Evolutionary conservation across 2,888 invertebrate genomes (phyloP).

Genomic region (Erebia ligea): DNA sequence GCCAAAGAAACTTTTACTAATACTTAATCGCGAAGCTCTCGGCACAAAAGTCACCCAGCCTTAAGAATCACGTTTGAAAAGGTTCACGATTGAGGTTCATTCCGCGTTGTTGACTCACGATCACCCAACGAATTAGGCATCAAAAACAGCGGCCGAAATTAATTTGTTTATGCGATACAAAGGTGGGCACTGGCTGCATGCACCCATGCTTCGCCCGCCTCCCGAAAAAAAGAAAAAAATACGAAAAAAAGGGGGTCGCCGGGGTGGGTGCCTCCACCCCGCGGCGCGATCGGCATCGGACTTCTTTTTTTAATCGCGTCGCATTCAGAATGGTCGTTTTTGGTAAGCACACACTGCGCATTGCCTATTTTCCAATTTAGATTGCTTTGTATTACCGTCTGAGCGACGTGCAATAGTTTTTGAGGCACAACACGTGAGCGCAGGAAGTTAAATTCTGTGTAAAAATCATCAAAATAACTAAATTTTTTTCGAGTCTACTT

Average conservation of each 20-base stretch:
- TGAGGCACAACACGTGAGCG: conserved; percentile 76
- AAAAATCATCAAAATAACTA: conserved; percentile 46
- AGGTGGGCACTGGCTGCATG: conserved; percentile 81
- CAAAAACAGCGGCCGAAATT: conserved; percentile 82
- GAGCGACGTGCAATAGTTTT: conserved; percentile 83
- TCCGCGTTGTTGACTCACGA: conserved; percentile 48
- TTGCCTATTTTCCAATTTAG: conserved; percentile 84
- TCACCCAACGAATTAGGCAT: conserved; percentile 79
- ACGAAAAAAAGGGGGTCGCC: conserved; percentile 65
- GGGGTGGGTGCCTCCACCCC: conserved; percentile 65
- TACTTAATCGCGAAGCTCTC: neutral
- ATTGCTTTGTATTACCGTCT: conserved; percentile 83
- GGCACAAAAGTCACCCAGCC: conserved; percentile 32
- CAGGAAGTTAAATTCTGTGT: conserved; percentile 76
- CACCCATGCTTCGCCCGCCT: conserved; percentile 79
- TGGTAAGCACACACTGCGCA: conserved; percentile 83
- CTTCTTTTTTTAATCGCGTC: conserved; percentile 84
- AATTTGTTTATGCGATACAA: conserved; percentile 84
- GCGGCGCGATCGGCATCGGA: conserved; percentile 81
- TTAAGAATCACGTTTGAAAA: conserved; percentile 38
- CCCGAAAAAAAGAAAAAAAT: conserved; percentile 77
- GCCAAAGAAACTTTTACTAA: neutral
- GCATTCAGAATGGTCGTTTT: conserved; percentile 80
- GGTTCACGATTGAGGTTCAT: conserved; percentile 40
- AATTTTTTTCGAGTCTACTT: conserved; percentile 39